These are phyloP conservation scores for Pomacea maculata DNA, from an alignment of 1,140 invertebrate species.

Conservation along the genomic window DNA sequence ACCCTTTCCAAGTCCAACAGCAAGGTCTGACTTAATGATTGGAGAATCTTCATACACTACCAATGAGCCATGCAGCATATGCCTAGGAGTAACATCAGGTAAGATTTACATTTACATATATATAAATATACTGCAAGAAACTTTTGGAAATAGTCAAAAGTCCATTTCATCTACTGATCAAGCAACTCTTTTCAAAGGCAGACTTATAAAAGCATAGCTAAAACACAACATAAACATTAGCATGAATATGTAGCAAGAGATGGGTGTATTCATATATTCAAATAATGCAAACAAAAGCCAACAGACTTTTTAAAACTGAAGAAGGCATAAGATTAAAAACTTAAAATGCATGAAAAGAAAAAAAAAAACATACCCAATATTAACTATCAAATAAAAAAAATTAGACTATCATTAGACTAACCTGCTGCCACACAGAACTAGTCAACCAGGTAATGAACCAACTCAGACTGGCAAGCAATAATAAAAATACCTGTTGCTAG, in stretches of 20 bases:
- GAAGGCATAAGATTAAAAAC: not conserved
- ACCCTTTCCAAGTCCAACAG: slow-evolving; percentile 34
- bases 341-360: no score
- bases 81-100: not conserved
- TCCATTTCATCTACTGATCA: no score
- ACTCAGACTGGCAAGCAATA: no score
- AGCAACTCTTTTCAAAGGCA: no score
- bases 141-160: no score
- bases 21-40: slow-evolving; percentile 21
- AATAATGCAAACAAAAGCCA: not conserved
- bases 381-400: not conserved
- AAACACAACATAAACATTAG: no score
- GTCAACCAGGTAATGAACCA: no score
- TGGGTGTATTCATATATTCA: not conserved
- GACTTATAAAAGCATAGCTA: no score
- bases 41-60: slow-evolving; percentile 43
- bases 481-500: slow-evolving; percentile 32
- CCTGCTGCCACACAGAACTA: no score
- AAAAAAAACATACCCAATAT: not conserved
- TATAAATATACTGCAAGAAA: no score
- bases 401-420: no score
- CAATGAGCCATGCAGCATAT: slow-evolving; percentile 17
- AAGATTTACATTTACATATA: no score
- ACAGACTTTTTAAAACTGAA: not conserved
- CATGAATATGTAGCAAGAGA: not conserved